phyloP scores from a whole-genome alignment of 2,888 invertebrate species.

The Campoplex nolae region DNA sequence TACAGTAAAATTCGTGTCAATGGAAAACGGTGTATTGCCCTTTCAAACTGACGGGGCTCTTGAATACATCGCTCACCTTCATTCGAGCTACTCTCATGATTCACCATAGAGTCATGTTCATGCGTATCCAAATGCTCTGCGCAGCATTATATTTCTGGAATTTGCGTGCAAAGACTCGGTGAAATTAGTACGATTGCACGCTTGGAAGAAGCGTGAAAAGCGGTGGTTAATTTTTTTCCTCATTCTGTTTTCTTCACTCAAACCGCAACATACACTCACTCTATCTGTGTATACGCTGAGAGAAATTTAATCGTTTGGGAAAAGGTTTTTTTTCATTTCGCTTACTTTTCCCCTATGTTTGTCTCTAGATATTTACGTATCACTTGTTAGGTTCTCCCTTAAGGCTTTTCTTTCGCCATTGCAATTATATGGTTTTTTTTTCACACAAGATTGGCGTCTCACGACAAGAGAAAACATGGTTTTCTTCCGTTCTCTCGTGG shows the following conservation, averaged over 20 bases:
- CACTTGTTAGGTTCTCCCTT: background rate
- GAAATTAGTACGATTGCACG: conserved; percentile 51
- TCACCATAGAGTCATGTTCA: conserved; percentile 1
- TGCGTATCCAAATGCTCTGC: conserved; percentile 42
- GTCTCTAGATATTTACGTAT: conserved; percentile 20
- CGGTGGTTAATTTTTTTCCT: conserved; percentile 10
- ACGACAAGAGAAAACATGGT: conserved; percentile 41
- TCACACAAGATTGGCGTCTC: conserved; percentile 40
- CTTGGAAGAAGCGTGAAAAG: conserved; percentile 35
- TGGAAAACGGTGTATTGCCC: conserved; percentile 74
- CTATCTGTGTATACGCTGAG: conserved; percentile 6
- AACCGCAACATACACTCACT: conserved; percentile 7
- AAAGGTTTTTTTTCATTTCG: conserved; percentile 41
- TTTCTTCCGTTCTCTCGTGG: conserved; percentile 45
- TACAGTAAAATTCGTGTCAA: conserved; percentile 74
- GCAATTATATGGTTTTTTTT: conserved; percentile 54
- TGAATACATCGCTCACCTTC: conserved; percentile 38
- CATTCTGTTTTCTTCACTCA: conserved; percentile 1
- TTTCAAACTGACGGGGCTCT: conserved; percentile 52
- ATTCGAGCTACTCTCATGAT: conserved; percentile 33
- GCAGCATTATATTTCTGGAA: conserved; percentile 49
- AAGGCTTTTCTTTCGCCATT: conserved; percentile 57
- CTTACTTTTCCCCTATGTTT: conserved; percentile 20
- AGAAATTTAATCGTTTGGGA: conserved; percentile 60
- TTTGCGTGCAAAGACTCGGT: conserved; percentile 52